A percentile compares a stretch with the other conserved stretches of the same genome.
phyloP scores from a whole-genome alignment of 2,797 vertebrate species.

The Hapalemur alaotrensis region DNA sequence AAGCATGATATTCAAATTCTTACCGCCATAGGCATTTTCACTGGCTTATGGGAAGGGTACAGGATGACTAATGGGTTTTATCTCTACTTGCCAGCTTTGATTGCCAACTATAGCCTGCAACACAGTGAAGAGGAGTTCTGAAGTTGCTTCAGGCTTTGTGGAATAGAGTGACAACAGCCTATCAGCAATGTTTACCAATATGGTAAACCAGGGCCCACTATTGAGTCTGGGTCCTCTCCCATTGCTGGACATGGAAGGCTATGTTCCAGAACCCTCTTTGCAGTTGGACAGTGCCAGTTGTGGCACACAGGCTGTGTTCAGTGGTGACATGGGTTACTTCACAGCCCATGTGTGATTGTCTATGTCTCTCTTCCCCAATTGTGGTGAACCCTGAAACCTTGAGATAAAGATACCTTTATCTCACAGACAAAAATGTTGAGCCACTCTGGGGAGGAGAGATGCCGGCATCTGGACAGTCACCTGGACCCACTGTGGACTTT shows the following conservation, averaged over 20 bases:
- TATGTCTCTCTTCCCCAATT: background rate
- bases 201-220: background rate
- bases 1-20: background rate
- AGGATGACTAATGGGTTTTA: background rate
- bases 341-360: background rate
- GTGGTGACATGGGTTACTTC: fast-evolving
- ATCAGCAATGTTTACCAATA: background rate
- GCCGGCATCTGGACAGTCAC: background rate
- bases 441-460: background rate
- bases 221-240: background rate
- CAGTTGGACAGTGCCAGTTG: background rate
- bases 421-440: background rate
- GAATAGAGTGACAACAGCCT: background rate
- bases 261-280: background rate
- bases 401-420: background rate
- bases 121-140: background rate
- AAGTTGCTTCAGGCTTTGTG: background rate
- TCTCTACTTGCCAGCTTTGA: background rate
- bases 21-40: background rate
- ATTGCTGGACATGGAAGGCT: background rate
- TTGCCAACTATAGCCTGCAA: background rate
- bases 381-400: background rate
- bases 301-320: background rate
- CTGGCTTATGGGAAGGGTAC: background rate
- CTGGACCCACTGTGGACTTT: background rate